Base-by-base conservation (phyloP, 1,140 invertebrate species). In the Orius laevigatus region DNA sequence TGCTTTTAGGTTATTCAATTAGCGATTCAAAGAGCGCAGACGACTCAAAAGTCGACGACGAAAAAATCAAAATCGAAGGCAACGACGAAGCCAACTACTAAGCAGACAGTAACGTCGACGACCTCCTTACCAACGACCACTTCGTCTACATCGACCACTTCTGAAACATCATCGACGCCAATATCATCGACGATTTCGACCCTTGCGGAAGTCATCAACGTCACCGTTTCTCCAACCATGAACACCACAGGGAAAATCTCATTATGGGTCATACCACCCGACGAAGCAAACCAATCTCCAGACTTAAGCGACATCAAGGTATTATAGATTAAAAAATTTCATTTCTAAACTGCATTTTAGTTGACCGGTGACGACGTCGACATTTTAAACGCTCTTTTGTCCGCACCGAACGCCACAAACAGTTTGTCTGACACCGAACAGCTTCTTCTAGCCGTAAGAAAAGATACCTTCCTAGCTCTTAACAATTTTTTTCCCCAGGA, bases 191-290 rank as follows among this genome's bases (percentile, higher is more conserved):
- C 15, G 25, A 32, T 46, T n/a, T 40, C 38, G 9, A 11, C 20
- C 39, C n/a, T 11, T 5, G 14, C 33, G 12, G 36, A 41, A 15
- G 14, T 38, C 35, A 41, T 33, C 25, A 15, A 8, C 12, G 45
- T 48, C 18, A 46, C 46, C 16, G 15, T 42, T 14, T 39, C 48
- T 10, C 43, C 43, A 9, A 8, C 19, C n/a, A 20, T 44, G 43
- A 11, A 42, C 32, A 43, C 43, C 43, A 46, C 46, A 34, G 55
- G 55, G 19, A 56, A 54, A 47, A 56, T 56, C 18, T 56, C 55
- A 12, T 42, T 56, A 16, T 56, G 55, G 55, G 55, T 56, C 14
- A 50, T 56, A 16, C 54, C 48, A 18, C 48, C 54, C 25, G 49
- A 48, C 38, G 44, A 38, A 40, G 12, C 38, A 10, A 48, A 25